These are phyloP conservation scores for Eupithecia vulgata DNA, from an alignment of 2,888 invertebrate genomes.

Conservation along the genomic window DNA sequence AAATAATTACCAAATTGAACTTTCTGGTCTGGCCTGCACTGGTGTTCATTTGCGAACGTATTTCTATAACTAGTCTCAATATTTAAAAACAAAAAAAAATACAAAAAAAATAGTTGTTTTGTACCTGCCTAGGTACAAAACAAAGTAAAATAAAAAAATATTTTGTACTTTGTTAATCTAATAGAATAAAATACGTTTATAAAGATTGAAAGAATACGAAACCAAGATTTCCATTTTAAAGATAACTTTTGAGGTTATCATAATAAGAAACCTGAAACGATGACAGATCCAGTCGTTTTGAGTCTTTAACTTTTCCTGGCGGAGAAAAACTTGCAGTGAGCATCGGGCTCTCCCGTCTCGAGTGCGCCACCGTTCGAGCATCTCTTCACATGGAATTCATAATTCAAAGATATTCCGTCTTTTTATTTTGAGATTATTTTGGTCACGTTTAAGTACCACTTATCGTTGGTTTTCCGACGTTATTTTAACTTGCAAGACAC, in stretches of 20 bases:
- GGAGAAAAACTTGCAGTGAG: conserved; percentile 75
- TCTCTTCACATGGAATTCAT: conserved; percentile 58
- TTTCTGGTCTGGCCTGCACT: too few species aligned
- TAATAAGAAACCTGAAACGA: neutral
- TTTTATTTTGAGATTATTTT: neutral
- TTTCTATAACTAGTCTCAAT: neutral
- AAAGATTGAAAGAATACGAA: too few species aligned
- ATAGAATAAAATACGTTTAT: too few species aligned
- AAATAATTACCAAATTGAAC: too few species aligned
- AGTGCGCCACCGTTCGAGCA: conserved; percentile 62
- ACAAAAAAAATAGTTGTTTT: too few species aligned
- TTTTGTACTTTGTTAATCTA: too few species aligned
- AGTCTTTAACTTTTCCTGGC: conserved; percentile 54
- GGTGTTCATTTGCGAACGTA: neutral
- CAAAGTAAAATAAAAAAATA: too few species aligned
- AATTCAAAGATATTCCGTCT: conserved; percentile 47
- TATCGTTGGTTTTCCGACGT: neutral
- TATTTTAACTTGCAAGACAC: neutral
- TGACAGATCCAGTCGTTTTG: conserved; percentile 47
- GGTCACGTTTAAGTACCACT: neutral
- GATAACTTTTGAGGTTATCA: neutral
- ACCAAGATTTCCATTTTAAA: neutral
- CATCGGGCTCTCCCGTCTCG: conserved; percentile 70
- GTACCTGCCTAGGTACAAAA: too few species aligned
- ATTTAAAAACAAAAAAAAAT: neutral